Conservation (phyloP, 2,113 vertebrate species). For the Psittacus erithacus region DNA sequence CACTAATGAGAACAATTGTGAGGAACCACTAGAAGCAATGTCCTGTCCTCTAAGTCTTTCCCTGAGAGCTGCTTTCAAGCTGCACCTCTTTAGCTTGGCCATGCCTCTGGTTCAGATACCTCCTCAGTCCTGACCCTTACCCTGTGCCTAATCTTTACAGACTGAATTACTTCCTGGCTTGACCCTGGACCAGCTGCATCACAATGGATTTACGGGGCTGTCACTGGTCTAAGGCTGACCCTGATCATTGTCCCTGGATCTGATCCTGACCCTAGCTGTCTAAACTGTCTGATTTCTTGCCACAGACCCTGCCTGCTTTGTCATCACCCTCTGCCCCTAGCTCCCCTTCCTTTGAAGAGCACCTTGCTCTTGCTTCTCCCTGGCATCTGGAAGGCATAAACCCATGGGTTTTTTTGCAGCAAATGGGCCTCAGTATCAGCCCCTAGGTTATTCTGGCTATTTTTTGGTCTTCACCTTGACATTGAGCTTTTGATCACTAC, state of each 20-base stretch:
- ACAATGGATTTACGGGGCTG: not conserved
- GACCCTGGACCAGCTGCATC: not conserved
- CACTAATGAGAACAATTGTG: not conserved
- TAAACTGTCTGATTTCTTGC: not conserved
- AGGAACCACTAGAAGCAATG: not conserved
- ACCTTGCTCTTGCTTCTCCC: not conserved
- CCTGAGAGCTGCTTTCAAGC: not conserved
- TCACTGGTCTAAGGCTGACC: not conserved
- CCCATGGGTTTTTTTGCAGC: not conserved
- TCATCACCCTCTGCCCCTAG: not conserved
- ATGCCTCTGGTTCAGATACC: not conserved
- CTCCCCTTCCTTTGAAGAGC: not conserved
- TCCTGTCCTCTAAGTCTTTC: not conserved
- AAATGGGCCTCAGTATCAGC: not conserved
- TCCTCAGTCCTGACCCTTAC: not conserved
- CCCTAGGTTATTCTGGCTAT: not conserved
- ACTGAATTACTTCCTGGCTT: not conserved
- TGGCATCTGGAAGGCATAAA: constrained; percentile 16
- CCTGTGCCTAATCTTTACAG: not conserved
- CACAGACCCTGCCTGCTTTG: not conserved
- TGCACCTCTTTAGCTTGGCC: not conserved
- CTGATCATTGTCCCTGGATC: not conserved
- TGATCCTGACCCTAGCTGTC: not conserved
- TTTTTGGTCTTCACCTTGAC: not conserved
- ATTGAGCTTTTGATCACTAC: not conserved